Conservation (phyloP, 2,888 invertebrate species). For the Hymenopus coronatus region DNA sequence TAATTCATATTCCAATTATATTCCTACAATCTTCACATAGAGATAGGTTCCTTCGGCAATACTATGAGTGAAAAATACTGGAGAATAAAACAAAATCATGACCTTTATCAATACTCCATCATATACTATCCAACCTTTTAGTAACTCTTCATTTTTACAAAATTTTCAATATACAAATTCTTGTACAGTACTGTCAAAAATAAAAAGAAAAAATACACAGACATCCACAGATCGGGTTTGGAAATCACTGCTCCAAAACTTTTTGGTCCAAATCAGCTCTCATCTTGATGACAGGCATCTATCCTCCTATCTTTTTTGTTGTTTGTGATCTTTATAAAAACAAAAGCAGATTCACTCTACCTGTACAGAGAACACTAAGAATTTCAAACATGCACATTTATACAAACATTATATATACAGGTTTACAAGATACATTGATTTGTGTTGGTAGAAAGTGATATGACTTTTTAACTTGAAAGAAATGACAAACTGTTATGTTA, state of each 20-base stretch:
- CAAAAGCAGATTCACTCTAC: neutral
- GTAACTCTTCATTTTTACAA: no score
- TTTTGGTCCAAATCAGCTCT: slow-evolving; percentile 26
- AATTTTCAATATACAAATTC: neutral
- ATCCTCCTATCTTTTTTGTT: neutral
- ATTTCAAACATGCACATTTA: slow-evolving; percentile 25
- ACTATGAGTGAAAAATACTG: no score
- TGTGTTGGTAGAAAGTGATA: slow-evolving; percentile 26
- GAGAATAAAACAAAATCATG: no score
- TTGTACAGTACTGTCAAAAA: neutral
- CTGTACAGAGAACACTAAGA: slow-evolving; percentile 23
- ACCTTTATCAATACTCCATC: no score
- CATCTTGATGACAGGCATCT: slow-evolving; percentile 10
- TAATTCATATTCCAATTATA: no score
- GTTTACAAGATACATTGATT: neutral
- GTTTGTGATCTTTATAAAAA: neutral
- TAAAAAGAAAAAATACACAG: neutral
- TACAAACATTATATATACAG: slow-evolving; percentile 26
- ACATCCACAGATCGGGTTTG: neutral
- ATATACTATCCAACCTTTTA: no score
- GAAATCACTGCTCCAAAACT: neutral
- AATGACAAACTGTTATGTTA: neutral
- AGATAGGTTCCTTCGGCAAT: no score
- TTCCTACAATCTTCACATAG: no score
- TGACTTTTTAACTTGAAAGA: slow-evolving; percentile 3